phyloP scores from a whole-genome alignment of 1,140 invertebrate species.

The Microplitis demolitor region DNA sequence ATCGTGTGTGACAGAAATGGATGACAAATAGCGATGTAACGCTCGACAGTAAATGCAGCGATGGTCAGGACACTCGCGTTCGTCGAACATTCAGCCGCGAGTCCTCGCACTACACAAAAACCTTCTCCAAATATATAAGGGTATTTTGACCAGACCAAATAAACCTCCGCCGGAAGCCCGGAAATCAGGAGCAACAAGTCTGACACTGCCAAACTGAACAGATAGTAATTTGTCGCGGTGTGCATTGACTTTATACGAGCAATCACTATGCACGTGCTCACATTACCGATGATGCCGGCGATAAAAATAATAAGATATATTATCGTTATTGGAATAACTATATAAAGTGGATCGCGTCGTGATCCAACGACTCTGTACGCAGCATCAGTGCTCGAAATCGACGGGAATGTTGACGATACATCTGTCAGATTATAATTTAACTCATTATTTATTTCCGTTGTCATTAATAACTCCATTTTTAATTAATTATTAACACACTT shows the following conservation, averaged over 20 bases:
- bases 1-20: constrained; percentile 88
- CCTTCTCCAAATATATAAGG: constrained; percentile 86
- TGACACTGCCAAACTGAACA: constrained; percentile 92
- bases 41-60: constrained; percentile 90
- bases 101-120: constrained; percentile 83
- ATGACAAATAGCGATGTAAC: constrained; percentile 92
- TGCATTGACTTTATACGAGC: constrained; percentile 90
- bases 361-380: constrained; percentile 1
- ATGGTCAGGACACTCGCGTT: constrained; percentile 94
- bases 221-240: constrained; percentile 90
- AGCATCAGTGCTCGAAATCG: background rate
- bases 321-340: constrained; percentile 79
- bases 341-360: constrained; percentile 64
- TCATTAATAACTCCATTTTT: constrained; percentile 13
- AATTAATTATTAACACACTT: too few species aligned
- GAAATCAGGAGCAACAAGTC: constrained; percentile 87
- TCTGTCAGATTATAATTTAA: constrained; percentile 4
- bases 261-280: constrained; percentile 93
- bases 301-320: constrained; percentile 86
- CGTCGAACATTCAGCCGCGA: constrained; percentile 87
- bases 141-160: constrained; percentile 84
- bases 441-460: background rate
- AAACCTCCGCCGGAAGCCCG: constrained; percentile 83
- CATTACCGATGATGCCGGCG: constrained; percentile 86
- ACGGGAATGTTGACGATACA: background rate